These are phyloP conservation scores for Eupithecia centaureata DNA, from an alignment of 2,888 invertebrate species.

Conservation along the genomic window DNA sequence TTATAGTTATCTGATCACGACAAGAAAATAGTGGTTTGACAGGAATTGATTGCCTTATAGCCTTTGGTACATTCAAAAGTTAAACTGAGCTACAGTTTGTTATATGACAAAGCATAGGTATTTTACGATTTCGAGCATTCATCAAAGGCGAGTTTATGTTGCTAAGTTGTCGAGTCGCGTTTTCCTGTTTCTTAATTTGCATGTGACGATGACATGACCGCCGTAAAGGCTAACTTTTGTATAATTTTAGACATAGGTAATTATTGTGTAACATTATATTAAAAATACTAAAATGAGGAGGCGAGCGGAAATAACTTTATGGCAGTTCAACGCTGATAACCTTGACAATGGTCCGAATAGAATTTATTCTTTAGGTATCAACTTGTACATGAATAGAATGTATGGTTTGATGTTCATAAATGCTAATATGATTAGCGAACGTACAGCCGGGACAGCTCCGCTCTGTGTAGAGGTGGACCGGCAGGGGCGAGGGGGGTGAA, in stretches of 20 bases:
- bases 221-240: constrained; percentile 17
- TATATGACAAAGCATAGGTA: constrained; percentile 4
- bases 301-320: constrained; percentile 16
- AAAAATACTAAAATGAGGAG: constrained; percentile 27
- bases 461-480: constrained; percentile 43
- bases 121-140: constrained; percentile 7
- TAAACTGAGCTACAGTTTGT: neutral
- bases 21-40: constrained; percentile 28
- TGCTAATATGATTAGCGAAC: constrained; percentile 53
- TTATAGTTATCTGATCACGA: constrained; percentile 32
- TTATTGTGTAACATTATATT: constrained; percentile 27
- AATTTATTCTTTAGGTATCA: constrained; percentile 37
- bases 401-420: constrained; percentile 43
- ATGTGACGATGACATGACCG: constrained; percentile 13
- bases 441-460: constrained; percentile 50
- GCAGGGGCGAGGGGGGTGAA: constrained; percentile 51
- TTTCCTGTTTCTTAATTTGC: constrained; percentile 30
- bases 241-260: constrained; percentile 18
- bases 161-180: constrained; percentile 17
- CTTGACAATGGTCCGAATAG: constrained; percentile 30
- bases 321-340: constrained; percentile 30
- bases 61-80: neutral
- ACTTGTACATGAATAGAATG: constrained; percentile 24
- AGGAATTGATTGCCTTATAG: constrained; percentile 20
- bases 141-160: constrained; percentile 16